Percentiles rank a stretch among this genome's conserved stretches.
Evolutionary conservation across 2,888 invertebrate species (phyloP).

Genomic region (Cerceris rybyensis): DNA sequence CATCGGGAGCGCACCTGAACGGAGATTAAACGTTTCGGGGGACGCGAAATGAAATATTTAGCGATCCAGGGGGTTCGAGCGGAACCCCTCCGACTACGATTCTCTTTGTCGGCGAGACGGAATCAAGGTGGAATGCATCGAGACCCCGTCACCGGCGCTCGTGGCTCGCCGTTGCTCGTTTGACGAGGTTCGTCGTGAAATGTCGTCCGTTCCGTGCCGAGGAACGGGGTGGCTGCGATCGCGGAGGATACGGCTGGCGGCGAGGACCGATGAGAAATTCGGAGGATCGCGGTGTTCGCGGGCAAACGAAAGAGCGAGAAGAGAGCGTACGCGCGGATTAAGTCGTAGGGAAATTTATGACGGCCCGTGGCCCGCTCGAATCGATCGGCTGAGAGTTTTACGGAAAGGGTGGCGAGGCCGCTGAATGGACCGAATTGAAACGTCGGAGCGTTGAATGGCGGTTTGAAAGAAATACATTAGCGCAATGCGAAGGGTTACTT

Average conservation of each 20-base stretch:
- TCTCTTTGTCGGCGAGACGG: slow-evolving; percentile 69
- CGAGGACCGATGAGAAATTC: too few species aligned
- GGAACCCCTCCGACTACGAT: slow-evolving; percentile 36
- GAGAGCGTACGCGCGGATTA: slow-evolving; percentile 56
- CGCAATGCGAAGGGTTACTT: slow-evolving; percentile 74
- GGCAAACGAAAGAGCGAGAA: slow-evolving; percentile 16
- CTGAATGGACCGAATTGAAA: slow-evolving; percentile 78
- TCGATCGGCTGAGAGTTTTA: slow-evolving; percentile 76
- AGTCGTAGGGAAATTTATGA: slow-evolving; percentile 68
- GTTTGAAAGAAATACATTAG: slow-evolving; percentile 78
- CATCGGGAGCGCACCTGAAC: slow-evolving; percentile 75
- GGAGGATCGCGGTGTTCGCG: background rate
- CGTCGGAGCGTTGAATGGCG: slow-evolving; percentile 73
- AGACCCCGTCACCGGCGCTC: slow-evolving; percentile 56
- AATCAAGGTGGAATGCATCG: slow-evolving; percentile 62
- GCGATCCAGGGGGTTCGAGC: slow-evolving; percentile 70
- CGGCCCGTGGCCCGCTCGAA: slow-evolving; percentile 68
- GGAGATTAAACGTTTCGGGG: slow-evolving; percentile 78
- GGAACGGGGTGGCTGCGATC: too few species aligned
- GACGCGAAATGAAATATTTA: slow-evolving; percentile 80
- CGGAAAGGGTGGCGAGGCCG: slow-evolving; percentile 61
- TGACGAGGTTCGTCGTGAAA: background rate
- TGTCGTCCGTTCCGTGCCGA: too few species aligned
- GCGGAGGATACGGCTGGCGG: too few species aligned
- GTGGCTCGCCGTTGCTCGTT: slow-evolving; percentile 25